Conservation (phyloP, 2,797 vertebrate species). For the Chelonia mydas region DNA sequence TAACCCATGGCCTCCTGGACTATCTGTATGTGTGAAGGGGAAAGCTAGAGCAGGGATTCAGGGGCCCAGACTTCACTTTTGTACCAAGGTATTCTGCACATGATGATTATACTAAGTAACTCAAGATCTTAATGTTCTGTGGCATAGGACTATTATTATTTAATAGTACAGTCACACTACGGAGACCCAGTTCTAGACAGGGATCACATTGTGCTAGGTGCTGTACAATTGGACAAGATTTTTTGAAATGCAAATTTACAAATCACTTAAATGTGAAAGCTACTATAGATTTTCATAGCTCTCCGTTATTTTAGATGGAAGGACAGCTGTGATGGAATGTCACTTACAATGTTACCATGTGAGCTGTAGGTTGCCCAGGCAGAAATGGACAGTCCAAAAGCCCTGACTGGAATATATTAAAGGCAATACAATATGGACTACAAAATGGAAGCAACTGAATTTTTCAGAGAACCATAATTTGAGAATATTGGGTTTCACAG, state of each 20-base stretch:
- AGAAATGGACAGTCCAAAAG: neutral
- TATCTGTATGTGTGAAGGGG: neutral
- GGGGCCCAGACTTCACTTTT: neutral
- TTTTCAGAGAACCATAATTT: neutral
- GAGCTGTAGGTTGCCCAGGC: neutral
- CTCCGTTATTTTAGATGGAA: neutral
- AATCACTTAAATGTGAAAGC: neutral
- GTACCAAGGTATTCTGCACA: neutral
- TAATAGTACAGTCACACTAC: neutral
- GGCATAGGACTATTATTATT: neutral
- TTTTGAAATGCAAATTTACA: neutral
- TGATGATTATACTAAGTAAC: neutral
- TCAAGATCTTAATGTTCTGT: accelerated
- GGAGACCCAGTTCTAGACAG: neutral
- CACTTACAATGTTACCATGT: neutral
- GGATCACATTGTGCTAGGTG: neutral
- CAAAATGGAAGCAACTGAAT: neutral
- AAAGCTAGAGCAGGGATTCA: accelerated
- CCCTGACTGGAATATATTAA: neutral
- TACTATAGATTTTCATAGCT: neutral
- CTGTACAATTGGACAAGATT: neutral
- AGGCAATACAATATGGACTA: neutral
- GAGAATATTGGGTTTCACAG: neutral
- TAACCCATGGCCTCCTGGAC: neutral
- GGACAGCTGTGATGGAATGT: neutral